Evolutionary conservation across 2,797 vertebrate species (phyloP).

Genomic region (Holocentrus rufus): DNA sequence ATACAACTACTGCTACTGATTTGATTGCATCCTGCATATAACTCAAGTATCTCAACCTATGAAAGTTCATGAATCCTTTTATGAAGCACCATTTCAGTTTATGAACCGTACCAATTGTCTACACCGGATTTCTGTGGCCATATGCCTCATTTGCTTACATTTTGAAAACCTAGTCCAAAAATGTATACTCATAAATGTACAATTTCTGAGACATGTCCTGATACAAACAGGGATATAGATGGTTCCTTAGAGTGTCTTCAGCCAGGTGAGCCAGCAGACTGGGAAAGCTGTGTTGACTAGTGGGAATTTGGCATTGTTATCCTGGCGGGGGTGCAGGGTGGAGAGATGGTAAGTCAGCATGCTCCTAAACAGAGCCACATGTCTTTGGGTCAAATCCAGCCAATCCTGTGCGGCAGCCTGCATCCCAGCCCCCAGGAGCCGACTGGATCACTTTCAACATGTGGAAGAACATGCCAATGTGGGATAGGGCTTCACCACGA

Average conservation of each 20-base stretch:
- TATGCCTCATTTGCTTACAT: too few relatives aligned
- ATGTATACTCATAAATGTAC: too few relatives aligned
- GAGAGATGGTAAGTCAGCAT: conserved; percentile 56
- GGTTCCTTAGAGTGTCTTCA: neutral
- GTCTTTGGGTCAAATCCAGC: conserved; percentile 50
- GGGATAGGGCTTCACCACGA: conserved; percentile 7
- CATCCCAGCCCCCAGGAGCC: conserved; percentile 48
- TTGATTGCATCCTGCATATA: too few relatives aligned
- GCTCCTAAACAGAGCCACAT: conserved; percentile 74
- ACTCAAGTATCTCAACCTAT: too few relatives aligned
- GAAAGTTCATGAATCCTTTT: too few relatives aligned
- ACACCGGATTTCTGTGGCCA: too few relatives aligned
- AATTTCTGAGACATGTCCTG: neutral
- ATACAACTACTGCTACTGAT: too few relatives aligned
- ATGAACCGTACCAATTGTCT: too few relatives aligned
- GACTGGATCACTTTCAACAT: conserved; percentile 58
- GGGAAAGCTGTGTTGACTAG: conserved; percentile 47
- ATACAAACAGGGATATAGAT: neutral
- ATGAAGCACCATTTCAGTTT: too few relatives aligned
- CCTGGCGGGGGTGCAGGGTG: conserved; percentile 33
- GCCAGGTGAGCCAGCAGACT: conserved; percentile 61
- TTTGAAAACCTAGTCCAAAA: too few relatives aligned
- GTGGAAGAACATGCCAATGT: conserved; percentile 2
- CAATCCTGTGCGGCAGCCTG: conserved; percentile 39
- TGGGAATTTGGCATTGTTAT: conserved; percentile 50